These are phyloP conservation scores for Bubo scandiacus DNA, from an alignment of 2,113 vertebrate species.

Conservation along the genomic window DNA sequence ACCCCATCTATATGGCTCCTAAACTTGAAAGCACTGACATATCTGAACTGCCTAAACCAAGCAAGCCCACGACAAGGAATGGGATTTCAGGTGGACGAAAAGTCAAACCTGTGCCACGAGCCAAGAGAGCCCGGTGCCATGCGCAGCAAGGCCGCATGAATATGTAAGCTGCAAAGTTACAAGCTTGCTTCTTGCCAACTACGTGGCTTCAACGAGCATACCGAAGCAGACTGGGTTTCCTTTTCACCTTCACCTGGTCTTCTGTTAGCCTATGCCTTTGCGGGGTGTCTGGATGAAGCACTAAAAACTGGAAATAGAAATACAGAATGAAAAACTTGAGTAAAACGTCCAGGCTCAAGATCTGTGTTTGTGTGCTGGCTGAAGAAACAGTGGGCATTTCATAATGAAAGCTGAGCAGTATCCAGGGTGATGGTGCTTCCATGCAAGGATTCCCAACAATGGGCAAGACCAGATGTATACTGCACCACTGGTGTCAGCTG, in stretches of 20 bases:
- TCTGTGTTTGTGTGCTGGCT: not conserved
- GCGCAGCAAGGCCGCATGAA: not conserved
- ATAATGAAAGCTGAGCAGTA: not conserved
- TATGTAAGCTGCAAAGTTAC: not conserved
- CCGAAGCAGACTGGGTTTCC: not conserved
- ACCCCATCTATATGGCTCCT: not conserved
- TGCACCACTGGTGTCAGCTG: not conserved
- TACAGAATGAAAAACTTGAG: not conserved
- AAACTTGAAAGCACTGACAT: not conserved
- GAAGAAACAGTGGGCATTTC: not conserved
- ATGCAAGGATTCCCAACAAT: not conserved
- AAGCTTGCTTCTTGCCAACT: not conserved
- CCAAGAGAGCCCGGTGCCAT: fast-evolving
- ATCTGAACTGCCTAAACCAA: not conserved
- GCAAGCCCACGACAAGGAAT: not conserved
- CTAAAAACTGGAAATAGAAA: not conserved
- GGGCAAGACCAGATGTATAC: not conserved
- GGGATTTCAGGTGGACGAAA: not conserved
- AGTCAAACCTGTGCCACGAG: not conserved
- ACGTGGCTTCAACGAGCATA: not conserved
- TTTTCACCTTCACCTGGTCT: not conserved
- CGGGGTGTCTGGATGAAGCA: fast-evolving
- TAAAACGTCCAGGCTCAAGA: not conserved
- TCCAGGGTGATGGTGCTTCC: not conserved
- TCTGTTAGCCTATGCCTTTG: not conserved